These are phyloP conservation scores for Calephelis virginiensis DNA, from an alignment of 1,140 invertebrate species.

Conservation along the genomic window DNA sequence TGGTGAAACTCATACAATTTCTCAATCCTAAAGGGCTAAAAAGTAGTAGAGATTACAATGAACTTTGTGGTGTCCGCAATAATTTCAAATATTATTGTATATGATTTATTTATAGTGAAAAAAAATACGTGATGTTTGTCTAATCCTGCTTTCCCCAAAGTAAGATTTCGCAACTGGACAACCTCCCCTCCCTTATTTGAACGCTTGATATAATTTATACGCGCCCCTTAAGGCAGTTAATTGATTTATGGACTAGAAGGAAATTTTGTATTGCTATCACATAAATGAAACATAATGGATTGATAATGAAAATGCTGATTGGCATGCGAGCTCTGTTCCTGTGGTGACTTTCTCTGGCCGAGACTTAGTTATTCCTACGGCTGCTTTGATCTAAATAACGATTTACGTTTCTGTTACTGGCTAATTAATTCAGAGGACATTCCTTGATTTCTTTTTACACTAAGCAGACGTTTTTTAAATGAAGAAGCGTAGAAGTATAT, in stretches of 20 bases:
- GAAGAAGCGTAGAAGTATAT: too few relatives aligned
- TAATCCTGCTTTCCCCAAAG: too few relatives aligned
- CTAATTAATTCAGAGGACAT: conserved; percentile 1
- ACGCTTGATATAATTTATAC: not conserved
- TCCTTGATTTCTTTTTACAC: not conserved
- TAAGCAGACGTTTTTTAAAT: too few relatives aligned
- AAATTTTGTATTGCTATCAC: conserved; percentile 6
- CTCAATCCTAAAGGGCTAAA: too few relatives aligned
- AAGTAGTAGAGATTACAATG: too few relatives aligned
- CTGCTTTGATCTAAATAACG: conserved; percentile 39
- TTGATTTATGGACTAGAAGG: conserved; percentile 18
- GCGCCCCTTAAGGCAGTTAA: not conserved
- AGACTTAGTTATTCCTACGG: conserved; percentile 43
- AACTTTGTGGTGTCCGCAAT: too few relatives aligned
- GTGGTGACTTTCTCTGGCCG: conserved; percentile 66
- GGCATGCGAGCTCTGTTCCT: conserved; percentile 49
- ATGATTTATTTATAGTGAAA: too few relatives aligned
- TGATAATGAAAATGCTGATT: conserved; percentile 43
- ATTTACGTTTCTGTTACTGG: not conserved
- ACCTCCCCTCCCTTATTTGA: not conserved
- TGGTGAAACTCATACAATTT: too few relatives aligned
- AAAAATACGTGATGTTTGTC: too few relatives aligned
- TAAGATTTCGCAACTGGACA: not conserved
- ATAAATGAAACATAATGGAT: conserved; percentile 26
- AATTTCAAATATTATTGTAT: too few relatives aligned